A percentile compares a stretch with the other conserved stretches of the same genome.
Conservation (phyloP, 1,140 invertebrate species). For the Pollicipes pollicipes region DNA sequence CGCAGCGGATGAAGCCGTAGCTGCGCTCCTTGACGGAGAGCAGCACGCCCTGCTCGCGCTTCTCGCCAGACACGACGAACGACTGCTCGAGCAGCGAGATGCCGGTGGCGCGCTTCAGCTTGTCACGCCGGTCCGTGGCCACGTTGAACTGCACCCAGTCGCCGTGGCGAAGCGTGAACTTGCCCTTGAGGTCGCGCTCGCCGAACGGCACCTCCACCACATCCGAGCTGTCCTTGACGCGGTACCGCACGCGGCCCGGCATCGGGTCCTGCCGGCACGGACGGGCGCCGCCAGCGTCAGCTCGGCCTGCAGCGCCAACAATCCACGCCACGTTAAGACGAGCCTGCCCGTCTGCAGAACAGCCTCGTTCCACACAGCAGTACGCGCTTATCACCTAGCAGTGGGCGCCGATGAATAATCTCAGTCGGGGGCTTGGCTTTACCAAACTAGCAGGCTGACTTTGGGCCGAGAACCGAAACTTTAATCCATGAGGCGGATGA, state of each 20-base stretch:
- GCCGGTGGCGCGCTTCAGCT: constrained; percentile 78
- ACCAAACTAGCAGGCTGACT: too few relatives aligned
- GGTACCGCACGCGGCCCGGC: constrained; percentile 40
- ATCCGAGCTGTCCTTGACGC: constrained; percentile 66
- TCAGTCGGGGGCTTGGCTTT: too few relatives aligned
- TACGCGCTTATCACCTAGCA: too few relatives aligned
- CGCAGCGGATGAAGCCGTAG: constrained; percentile 72
- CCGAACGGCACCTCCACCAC: constrained; percentile 81
- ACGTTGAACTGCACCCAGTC: constrained; percentile 70
- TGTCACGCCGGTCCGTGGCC: constrained; percentile 82
- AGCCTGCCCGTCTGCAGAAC: too few relatives aligned
- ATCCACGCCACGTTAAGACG: too few relatives aligned
- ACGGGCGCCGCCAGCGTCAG: too few relatives aligned
- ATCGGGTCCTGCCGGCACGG: too few relatives aligned
- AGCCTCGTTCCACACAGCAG: too few relatives aligned
- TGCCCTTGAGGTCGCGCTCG: constrained; percentile 79
- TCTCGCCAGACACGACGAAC: constrained; percentile 73
- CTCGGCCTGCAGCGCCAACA: too few relatives aligned
- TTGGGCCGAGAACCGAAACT: too few relatives aligned
- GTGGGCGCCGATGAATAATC: too few relatives aligned
- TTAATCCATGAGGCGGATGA: too few relatives aligned
- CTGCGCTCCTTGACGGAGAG: constrained; percentile 63
- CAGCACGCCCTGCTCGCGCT: constrained; percentile 76
- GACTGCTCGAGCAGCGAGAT: constrained; percentile 75
- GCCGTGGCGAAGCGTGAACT: constrained; percentile 63